A percentile compares a stretch with the other conserved stretches of the same genome.
These are phyloP conservation scores for Syrrhaptes paradoxus DNA, from an alignment of 2,113 vertebrate species.

Conservation along the genomic window DNA sequence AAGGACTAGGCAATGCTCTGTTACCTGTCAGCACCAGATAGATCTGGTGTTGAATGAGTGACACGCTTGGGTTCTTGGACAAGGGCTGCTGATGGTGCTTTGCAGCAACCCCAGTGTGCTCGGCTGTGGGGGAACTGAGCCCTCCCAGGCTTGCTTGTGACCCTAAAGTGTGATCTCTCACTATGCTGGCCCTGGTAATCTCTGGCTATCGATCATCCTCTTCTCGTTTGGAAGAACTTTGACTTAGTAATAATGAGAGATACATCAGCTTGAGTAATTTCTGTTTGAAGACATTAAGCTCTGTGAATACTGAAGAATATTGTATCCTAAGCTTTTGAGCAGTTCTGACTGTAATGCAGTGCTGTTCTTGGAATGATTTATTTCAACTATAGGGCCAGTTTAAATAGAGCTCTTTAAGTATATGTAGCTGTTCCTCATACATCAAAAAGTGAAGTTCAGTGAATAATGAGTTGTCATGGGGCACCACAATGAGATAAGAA, in stretches of 20 bases:
- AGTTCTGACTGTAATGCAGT: conserved; percentile 33
- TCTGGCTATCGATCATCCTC: conserved; percentile 17
- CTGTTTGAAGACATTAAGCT: conserved; percentile 57
- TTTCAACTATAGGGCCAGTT: conserved; percentile 57
- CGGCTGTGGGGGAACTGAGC: background rate
- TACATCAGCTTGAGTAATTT: conserved; percentile 52
- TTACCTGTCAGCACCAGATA: background rate
- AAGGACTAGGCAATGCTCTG: background rate
- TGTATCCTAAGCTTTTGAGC: conserved; percentile 23
- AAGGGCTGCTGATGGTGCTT: background rate
- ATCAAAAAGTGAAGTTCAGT: conserved; percentile 52
- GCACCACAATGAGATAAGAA: conserved; percentile 41
- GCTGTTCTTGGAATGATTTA: conserved; percentile 59
- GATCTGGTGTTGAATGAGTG: background rate
- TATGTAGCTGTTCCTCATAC: conserved; percentile 53
- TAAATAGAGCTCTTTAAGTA: conserved; percentile 61
- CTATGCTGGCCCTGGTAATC: background rate
- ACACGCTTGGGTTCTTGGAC: accelerated
- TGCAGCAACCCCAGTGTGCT: accelerated
- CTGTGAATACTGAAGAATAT: conserved; percentile 49
- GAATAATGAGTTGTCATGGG: conserved; percentile 48
- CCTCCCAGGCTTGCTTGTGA: background rate
- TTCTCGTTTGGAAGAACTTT: conserved; percentile 30
- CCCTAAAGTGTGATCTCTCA: background rate
- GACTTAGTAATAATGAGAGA: conserved; percentile 45